Conservation (phyloP, 2,888 invertebrate genomes). For the Minunthozetes semirufus region DNA sequence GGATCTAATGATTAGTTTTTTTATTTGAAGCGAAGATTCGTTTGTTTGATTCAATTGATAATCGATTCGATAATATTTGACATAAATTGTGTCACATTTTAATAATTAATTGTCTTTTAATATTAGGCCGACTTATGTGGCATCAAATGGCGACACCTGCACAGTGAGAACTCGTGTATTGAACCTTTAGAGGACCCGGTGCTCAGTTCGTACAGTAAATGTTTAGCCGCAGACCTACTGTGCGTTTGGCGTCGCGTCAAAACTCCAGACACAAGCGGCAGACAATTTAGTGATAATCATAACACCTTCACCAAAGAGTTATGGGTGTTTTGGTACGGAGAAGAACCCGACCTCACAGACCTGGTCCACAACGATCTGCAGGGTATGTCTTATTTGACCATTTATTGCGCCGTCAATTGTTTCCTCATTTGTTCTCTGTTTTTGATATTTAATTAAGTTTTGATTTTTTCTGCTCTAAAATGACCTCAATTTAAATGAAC, state of each 20-base stretch:
- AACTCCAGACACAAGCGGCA: not conserved
- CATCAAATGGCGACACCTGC: slow-evolving; percentile 96
- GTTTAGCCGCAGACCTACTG: slow-evolving; percentile 80
- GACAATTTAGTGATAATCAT: slow-evolving; percentile 38
- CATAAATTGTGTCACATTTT: not conserved
- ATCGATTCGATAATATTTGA: not conserved
- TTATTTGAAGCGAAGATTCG: too few relatives aligned
- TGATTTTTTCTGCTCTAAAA: not conserved
- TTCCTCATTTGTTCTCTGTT: not conserved
- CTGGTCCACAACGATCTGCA: slow-evolving; percentile 76
- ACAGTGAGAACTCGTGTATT: slow-evolving; percentile 46
- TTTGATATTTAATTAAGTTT: not conserved
- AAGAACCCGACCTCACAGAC: slow-evolving; percentile 80
- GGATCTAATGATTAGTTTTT: not conserved
- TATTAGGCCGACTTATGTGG: slow-evolving; percentile 94
- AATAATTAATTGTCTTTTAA: slow-evolving; percentile 7
- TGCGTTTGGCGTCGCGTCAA: slow-evolving; percentile 88
- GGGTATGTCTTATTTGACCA: slow-evolving; percentile 59
- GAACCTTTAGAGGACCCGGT: slow-evolving; percentile 78
- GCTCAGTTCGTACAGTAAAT: slow-evolving; percentile 79
- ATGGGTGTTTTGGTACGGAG: slow-evolving; percentile 99
- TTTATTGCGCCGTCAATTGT: not conserved
- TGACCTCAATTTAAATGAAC: slow-evolving; percentile 31
- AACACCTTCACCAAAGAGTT: slow-evolving; percentile 66
- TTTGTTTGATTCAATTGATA: not conserved